Evolutionary conservation across 2,113 vertebrate species (phyloP).

Genomic region (Amblyopsis rosae): DNA sequence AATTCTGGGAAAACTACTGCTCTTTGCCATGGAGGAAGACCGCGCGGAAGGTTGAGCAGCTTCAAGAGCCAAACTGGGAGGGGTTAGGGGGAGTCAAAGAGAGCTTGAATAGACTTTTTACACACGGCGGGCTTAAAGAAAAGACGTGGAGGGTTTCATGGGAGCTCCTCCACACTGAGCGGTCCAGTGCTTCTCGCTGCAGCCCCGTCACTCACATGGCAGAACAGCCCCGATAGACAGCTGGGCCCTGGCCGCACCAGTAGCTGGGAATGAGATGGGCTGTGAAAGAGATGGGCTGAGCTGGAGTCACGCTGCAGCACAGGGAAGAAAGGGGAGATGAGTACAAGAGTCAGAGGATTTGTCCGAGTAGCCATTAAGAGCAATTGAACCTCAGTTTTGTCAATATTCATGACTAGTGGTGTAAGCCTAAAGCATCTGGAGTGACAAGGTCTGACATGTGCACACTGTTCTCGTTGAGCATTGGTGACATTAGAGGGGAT

Average conservation of each 20-base stretch:
- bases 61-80: slow-evolving; percentile 40
- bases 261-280: slow-evolving; percentile 53
- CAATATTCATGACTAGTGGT: slow-evolving; percentile 60
- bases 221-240: slow-evolving; percentile 66
- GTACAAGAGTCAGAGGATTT: slow-evolving; percentile 43
- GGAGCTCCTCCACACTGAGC: slow-evolving; percentile 60
- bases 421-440: slow-evolving; percentile 31
- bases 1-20: slow-evolving; percentile 47
- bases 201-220: slow-evolving; percentile 67
- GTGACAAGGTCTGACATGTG: slow-evolving; percentile 38
- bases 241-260: slow-evolving; percentile 55
- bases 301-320: slow-evolving; percentile 36
- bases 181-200: slow-evolving; percentile 62
- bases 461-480: neutral
- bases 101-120: slow-evolving; percentile 64
- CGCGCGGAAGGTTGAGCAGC: slow-evolving; percentile 52
- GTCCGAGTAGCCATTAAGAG: slow-evolving; percentile 41
- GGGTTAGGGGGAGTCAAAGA: slow-evolving; percentile 42
- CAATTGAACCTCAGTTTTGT: slow-evolving; percentile 59
- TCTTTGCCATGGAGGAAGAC: slow-evolving; percentile 25
- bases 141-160: slow-evolving; percentile 70
- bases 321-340: slow-evolving; percentile 43
- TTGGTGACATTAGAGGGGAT: slow-evolving; percentile 7
- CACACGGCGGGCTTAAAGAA: slow-evolving; percentile 66
- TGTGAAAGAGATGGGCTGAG: slow-evolving; percentile 52